Conservation (phyloP, 37 sponge, comb jelly and placozoan genomes). For the Cliona cf. orientalis region DNA sequence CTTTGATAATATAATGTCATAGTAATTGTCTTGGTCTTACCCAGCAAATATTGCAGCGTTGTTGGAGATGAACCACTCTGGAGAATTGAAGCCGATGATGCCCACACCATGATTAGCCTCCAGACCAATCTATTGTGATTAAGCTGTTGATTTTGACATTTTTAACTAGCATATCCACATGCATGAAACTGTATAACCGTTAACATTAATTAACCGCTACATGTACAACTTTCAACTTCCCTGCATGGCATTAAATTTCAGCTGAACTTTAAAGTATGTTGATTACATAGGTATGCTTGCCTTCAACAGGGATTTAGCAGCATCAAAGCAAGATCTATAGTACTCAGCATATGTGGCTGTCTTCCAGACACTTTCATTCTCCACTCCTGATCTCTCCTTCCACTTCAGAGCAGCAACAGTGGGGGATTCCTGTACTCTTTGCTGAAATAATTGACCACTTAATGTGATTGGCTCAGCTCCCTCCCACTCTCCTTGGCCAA, state of each 20-base stretch:
- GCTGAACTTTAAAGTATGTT: too few relatives aligned
- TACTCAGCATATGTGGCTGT: constrained; percentile 59
- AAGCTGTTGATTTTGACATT: too few relatives aligned
- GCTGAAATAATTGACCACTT: constrained; percentile 36
- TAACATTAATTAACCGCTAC: too few relatives aligned
- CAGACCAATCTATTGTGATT: constrained; percentile 78
- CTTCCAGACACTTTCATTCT: constrained; percentile 52
- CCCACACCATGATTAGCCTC: constrained; percentile 65
- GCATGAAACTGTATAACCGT: too few relatives aligned
- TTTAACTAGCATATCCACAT: too few relatives aligned
- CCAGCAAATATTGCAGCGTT: constrained; percentile 87
- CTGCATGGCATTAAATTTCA: too few relatives aligned
- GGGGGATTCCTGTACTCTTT: constrained; percentile 27
- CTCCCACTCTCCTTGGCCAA: constrained; percentile 18
- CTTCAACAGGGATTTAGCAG: constrained; percentile 83
- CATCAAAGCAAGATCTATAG: constrained; percentile 38
- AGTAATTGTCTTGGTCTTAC: constrained; percentile 57
- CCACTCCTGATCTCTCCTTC: too few relatives aligned
- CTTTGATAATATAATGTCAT: not conserved
- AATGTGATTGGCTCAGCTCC: constrained; percentile 49
- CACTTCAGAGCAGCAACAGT: constrained; percentile 44
- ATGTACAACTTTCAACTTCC: too few relatives aligned
- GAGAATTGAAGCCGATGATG: constrained; percentile 88
- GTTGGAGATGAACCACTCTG: constrained; percentile 76
- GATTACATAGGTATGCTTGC: too few relatives aligned